A percentile compares a stretch with the other conserved stretches of the same genome.
Evolutionary conservation across 2,797 vertebrate species (phyloP).

Genomic region (Varecia variegata): DNA sequence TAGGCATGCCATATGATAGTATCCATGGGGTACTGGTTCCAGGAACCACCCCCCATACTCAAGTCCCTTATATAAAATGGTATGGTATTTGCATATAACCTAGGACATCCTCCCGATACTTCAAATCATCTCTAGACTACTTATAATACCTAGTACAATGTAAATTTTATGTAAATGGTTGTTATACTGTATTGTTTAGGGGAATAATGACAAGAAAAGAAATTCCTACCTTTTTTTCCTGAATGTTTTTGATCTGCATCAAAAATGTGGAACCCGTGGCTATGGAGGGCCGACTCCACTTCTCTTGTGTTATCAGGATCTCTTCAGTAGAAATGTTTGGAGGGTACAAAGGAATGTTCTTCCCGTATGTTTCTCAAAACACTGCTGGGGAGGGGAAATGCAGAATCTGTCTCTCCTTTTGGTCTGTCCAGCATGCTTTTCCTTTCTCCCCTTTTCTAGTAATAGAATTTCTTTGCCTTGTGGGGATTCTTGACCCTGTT

Average conservation of each 20-base stretch:
- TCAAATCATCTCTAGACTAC: not conserved
- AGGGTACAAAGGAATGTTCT: not conserved
- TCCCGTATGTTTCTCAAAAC: not conserved
- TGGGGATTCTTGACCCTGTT: not conserved
- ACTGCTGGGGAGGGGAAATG: not conserved
- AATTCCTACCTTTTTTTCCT: not conserved
- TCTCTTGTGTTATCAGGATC: not conserved
- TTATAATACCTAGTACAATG: not conserved
- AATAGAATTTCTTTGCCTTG: not conserved
- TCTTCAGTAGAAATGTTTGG: not conserved
- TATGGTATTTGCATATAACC: not conserved
- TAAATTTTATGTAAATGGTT: not conserved
- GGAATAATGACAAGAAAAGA: not conserved
- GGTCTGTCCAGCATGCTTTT: not conserved
- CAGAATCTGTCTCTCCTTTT: not conserved
- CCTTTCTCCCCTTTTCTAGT: not conserved
- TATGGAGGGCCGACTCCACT: not conserved
- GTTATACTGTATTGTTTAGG: not conserved
- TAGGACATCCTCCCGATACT: not conserved
- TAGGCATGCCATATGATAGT: not conserved
- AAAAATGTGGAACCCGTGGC: not conserved
- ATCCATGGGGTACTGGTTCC: not conserved
- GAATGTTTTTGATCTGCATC: not conserved
- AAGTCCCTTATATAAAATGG: not conserved
- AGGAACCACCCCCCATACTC: not conserved